phyloP scores from a whole-genome alignment of 2,113 vertebrate species.

The Columba livia region DNA sequence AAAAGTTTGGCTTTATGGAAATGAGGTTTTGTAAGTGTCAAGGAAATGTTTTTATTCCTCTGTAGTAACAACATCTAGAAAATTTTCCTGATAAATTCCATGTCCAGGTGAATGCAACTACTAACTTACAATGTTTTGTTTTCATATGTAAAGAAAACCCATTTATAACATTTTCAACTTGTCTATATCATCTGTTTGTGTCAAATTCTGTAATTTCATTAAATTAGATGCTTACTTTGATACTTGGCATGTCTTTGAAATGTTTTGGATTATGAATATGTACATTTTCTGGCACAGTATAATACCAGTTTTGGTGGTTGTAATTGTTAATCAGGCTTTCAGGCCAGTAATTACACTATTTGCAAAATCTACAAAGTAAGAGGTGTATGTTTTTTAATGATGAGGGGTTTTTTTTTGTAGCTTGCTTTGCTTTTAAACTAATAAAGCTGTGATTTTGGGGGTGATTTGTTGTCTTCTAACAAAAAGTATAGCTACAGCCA shows the following conservation, averaged over 20 bases:
- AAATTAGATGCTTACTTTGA: neutral
- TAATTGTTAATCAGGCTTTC: neutral
- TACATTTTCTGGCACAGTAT: neutral
- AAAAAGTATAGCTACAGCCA: neutral
- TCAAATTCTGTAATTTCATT: neutral
- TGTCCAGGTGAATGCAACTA: neutral
- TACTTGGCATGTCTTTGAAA: neutral
- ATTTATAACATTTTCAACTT: rapidly evolving
- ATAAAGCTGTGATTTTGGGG: neutral
- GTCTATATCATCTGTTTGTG: neutral
- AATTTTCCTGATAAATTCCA: neutral
- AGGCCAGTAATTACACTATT: neutral
- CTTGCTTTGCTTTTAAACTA: neutral
- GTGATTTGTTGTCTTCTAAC: neutral
- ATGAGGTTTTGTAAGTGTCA: neutral
- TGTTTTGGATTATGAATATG: neutral
- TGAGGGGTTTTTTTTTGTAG: neutral
- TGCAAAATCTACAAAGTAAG: neutral
- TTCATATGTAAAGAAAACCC: neutral
- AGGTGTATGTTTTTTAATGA: neutral
- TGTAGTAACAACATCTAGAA: neutral
- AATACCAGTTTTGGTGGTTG: neutral
- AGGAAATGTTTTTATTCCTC: neutral
- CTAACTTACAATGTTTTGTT: neutral
- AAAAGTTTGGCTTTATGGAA: conserved; percentile 28